phyloP scores from a whole-genome alignment of 1,140 invertebrate genomes.

The Ostrea edulis region DNA sequence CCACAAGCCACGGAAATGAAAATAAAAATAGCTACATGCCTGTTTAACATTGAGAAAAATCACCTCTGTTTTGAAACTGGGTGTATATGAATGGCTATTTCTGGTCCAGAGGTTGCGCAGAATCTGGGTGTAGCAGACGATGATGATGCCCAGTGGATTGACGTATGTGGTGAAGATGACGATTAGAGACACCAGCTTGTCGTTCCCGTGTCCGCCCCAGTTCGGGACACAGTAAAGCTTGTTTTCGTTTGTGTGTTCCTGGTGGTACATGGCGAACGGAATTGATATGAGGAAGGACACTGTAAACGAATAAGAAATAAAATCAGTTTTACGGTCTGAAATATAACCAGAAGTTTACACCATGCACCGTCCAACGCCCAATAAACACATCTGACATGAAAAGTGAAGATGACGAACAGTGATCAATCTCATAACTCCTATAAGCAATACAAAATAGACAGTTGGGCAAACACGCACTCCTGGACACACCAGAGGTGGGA shows the following conservation, averaged over 20 bases:
- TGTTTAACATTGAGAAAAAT: constrained; percentile 24
- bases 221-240: not conserved
- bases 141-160: constrained; percentile 47
- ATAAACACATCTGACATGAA: too few species aligned
- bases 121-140: constrained; percentile 55
- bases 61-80: constrained; percentile 36
- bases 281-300: constrained; percentile 66
- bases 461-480: too few species aligned
- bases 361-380: too few species aligned
- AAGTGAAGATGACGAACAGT: too few species aligned
- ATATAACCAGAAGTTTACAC: too few species aligned
- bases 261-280: constrained; percentile 67
- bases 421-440: too few species aligned
- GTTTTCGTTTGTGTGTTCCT: not conserved
- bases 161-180: constrained; percentile 55
- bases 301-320: constrained; percentile 57
- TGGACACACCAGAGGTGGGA: too few species aligned
- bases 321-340: too few species aligned
- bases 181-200: constrained; percentile 21
- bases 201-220: constrained; percentile 30
- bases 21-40: constrained; percentile 11
- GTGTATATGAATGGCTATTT: not conserved
- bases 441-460: too few species aligned
- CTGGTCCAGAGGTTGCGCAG: constrained; percentile 49
- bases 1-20: not conserved